Conservation (phyloP, 2,113 vertebrate species). For the Lonchura striata region DNA sequence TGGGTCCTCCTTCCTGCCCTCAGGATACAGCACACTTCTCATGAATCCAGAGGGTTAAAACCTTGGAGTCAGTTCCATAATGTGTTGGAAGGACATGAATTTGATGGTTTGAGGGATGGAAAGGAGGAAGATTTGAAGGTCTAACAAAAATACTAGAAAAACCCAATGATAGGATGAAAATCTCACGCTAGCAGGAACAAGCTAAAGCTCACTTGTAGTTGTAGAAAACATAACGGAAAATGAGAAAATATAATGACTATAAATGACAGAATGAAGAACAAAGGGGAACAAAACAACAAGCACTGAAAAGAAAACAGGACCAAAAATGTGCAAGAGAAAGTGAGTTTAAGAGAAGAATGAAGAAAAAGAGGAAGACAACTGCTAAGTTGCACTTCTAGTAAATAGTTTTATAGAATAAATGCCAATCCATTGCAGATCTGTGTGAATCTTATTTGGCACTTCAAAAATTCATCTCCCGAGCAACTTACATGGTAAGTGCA, state of each 20-base stretch:
- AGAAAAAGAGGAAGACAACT: not conserved
- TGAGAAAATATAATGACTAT: not conserved
- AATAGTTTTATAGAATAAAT: not conserved
- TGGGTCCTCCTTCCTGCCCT: not conserved
- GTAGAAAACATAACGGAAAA: not conserved
- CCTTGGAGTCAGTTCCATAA: not conserved
- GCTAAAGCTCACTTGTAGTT: not conserved
- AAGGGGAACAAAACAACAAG: not conserved
- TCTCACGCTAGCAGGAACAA: not conserved
- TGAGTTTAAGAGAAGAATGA: not conserved
- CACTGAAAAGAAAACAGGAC: not conserved
- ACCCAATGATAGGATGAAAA: rapidly evolving
- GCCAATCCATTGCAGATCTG: not conserved
- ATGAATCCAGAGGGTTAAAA: not conserved
- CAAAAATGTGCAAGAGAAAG: not conserved
- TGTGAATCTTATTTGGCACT: not conserved
- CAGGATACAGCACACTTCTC: not conserved
- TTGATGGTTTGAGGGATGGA: not conserved
- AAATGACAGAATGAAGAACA: not conserved
- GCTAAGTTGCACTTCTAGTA: not conserved
- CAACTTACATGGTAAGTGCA: not conserved
- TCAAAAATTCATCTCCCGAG: not conserved
- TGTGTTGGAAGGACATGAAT: not conserved
- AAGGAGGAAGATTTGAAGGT: not conserved
- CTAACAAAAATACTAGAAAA: not conserved